Evolutionary conservation across 23 tunicate species (phyloP), one percentile per base, ranked within the genome.

Genomic region (Phallusia fumigata): DNA sequence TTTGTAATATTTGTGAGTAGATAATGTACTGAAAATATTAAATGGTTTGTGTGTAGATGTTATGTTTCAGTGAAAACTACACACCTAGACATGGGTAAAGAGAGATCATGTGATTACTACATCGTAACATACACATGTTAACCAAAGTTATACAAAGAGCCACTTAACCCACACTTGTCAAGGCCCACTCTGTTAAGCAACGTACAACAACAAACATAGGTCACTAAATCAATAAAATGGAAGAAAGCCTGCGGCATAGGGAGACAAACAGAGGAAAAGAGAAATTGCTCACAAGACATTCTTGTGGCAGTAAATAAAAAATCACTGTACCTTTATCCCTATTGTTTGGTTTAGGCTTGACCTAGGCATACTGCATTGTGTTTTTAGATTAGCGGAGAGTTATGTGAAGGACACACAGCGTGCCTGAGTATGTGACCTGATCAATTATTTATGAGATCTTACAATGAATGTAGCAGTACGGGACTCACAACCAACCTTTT

Each of bases 401-500:
- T 51, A 13, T 51, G 16, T 58, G 69, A 24, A 58, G 69, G 69
- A 21, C 69, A 24, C 13, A 11, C 69, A 1, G 11, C 13, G 69
- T 24, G 69, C 13, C 16, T 21, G 15, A 22, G 28, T 1, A 58
- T 13, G 16, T 13, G 69, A 24, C 69, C 69, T 58, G 2, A 58
- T 58, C 28, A 58, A 58, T 58, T 21, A 58, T 6, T 58, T 6
- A 58, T 58, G 69, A 58, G 69, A 1, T 58, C 13, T 58, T 58
- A 24, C 13, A 13, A 3, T 58, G 16, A 1, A 21, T 58, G 10
- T 40, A 40, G 47, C 69, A 58, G 28, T 24, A 58, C 13, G 8
- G 16, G 69, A 6, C 69, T 21, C 24, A 34, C 0, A 26, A 76
- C 65, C 32, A 53, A 93, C 97, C 87, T 93, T 93, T 87, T 93